These are phyloP conservation scores for Pantherophis vulpinus DNA, from an alignment of 2,797 vertebrate species.

Conservation along the genomic window DNA sequence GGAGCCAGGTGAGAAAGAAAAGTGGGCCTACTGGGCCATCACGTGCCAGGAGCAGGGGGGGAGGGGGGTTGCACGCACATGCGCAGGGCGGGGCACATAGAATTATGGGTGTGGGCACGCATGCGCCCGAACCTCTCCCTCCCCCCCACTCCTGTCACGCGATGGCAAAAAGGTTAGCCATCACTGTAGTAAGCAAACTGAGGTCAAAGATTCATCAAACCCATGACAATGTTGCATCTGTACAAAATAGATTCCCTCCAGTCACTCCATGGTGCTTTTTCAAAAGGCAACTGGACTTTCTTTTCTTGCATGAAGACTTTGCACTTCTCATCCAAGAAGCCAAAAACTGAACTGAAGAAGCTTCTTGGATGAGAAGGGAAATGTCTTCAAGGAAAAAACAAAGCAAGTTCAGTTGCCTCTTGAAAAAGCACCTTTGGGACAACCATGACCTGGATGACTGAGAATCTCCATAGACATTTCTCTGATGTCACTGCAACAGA, in stretches of 20 bases:
- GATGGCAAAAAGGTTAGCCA: no score
- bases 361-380: neutral
- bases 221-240: neutral
- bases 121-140: no score
- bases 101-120: no score
- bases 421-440: neutral
- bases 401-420: neutral
- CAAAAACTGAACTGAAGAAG: neutral
- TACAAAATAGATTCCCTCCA: neutral
- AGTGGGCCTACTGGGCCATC: no score
- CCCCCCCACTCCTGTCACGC: no score
- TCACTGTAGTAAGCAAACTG: neutral
- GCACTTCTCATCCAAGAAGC: neutral
- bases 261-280: neutral
- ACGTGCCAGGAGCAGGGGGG: no score
- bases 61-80: no score
- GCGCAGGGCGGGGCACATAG: no score
- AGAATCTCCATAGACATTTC: neutral
- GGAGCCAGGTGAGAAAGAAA: no score
- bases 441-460: neutral
- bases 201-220: neutral
- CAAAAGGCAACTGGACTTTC: neutral
- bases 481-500: neutral
- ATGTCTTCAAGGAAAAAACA: neutral
- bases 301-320: neutral